A percentile compares a stretch with the other conserved stretches of the same genome.
Evolutionary conservation across 2,888 invertebrate species (phyloP).

Genomic region (Meta bourneti): DNA sequence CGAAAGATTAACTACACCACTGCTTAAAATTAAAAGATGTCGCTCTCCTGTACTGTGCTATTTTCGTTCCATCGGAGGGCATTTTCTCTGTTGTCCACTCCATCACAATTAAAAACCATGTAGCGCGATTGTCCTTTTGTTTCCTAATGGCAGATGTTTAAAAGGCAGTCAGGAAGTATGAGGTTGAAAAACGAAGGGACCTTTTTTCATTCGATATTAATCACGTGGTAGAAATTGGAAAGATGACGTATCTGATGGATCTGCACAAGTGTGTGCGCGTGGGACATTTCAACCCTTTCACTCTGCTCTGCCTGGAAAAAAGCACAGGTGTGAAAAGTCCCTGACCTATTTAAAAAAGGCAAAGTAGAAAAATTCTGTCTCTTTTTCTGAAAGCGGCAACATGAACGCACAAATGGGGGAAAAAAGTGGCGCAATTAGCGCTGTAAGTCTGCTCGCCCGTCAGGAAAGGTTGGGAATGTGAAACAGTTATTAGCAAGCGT

Average conservation of each 20-base stretch:
- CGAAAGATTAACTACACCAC: too few relatives aligned
- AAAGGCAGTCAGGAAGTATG: neutral
- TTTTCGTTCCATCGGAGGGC: neutral
- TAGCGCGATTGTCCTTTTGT: neutral
- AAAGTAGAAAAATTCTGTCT: conserved; percentile 15
- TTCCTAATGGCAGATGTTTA: conserved; percentile 7
- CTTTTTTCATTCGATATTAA: neutral
- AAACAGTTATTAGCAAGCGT: neutral
- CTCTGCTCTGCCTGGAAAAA: neutral
- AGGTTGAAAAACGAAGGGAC: neutral
- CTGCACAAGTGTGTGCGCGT: neutral
- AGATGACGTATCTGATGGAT: too few relatives aligned
- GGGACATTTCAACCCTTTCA: conserved; percentile 30
- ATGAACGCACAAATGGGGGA: neutral
- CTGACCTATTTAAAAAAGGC: conserved; percentile 46
- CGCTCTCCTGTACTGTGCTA: neutral
- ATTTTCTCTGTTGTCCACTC: neutral
- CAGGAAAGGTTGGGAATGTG: too few relatives aligned
- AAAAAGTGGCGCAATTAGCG: neutral
- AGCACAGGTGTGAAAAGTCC: conserved; percentile 53
- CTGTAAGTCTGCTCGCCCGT: neutral
- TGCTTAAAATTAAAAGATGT: neutral
- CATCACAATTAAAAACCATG: neutral
- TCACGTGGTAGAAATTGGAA: neutral
- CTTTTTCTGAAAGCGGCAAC: neutral